Percentiles rank a stretch among this genome's conserved stretches.
These are phyloP conservation scores for Ceyx cyanopectus DNA, from an alignment of 2,113 vertebrate species.

Conservation along the genomic window DNA sequence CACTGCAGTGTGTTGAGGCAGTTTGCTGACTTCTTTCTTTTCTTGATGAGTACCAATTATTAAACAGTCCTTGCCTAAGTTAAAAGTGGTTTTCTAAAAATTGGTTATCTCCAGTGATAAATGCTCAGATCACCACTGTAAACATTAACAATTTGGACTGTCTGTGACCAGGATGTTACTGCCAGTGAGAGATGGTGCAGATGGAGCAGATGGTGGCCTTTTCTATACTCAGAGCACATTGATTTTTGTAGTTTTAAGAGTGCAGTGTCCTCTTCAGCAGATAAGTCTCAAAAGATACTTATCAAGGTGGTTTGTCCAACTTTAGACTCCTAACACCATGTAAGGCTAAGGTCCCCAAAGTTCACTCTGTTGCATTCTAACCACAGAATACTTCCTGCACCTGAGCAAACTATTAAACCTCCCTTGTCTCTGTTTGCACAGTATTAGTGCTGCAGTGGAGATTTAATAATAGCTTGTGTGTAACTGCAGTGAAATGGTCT, in stretches of 20 bases:
- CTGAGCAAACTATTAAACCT: not conserved
- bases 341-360: not conserved
- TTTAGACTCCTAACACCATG: fast-evolving
- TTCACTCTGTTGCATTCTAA: not conserved
- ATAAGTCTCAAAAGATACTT: not conserved
- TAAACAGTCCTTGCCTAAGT: not conserved
- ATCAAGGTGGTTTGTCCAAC: not conserved
- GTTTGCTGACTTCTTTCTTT: not conserved
- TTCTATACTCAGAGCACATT: not conserved
- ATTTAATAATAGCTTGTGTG: not conserved
- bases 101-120: not conserved
- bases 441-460: not conserved
- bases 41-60: not conserved
- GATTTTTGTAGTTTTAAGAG: not conserved
- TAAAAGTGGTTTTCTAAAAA: not conserved
- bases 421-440: not conserved
- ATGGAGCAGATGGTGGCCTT: constrained; percentile 10
- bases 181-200: not conserved
- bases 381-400: not conserved
- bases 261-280: not conserved
- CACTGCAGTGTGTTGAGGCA: not conserved
- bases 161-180: not conserved
- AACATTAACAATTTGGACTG: not conserved
- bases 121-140: not conserved
- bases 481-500: constrained; percentile 2